phyloP scores from a whole-genome alignment of 2,888 invertebrate species.

The Scotopteryx bipunctaria region DNA sequence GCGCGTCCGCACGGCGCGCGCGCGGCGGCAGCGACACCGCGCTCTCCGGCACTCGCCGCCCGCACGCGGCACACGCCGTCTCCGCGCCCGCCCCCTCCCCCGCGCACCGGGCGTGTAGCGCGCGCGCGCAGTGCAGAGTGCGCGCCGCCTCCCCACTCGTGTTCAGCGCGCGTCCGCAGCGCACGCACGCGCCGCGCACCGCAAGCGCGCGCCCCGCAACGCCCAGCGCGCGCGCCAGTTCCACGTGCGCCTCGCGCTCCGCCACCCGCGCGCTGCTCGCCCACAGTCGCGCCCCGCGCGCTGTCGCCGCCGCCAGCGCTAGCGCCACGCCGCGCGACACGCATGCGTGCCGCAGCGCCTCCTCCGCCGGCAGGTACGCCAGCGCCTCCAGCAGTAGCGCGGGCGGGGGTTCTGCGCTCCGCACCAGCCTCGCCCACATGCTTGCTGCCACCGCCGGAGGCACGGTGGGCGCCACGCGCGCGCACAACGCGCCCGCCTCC shows the following conservation, averaged over 20 bases:
- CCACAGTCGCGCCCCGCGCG: constrained; percentile 47
- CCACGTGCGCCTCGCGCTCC: constrained; percentile 56
- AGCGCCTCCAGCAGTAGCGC: constrained; percentile 63
- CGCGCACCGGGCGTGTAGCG: constrained; percentile 60
- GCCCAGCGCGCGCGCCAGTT: constrained; percentile 57
- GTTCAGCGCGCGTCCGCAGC: constrained; percentile 57
- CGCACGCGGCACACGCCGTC: constrained; percentile 58
- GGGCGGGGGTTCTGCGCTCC: constrained; percentile 50
- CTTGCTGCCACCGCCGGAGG: constrained; percentile 52
- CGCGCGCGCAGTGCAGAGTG: constrained; percentile 67
- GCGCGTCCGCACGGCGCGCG: constrained; percentile 35
- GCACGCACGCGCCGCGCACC: constrained; percentile 62
- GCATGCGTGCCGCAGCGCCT: constrained; percentile 53
- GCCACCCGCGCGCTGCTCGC: constrained; percentile 47
- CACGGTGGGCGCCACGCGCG: constrained; percentile 55
- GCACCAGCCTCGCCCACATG: constrained; percentile 59
- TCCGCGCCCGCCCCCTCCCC: constrained; percentile 50
- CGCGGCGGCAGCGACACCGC: constrained; percentile 42
- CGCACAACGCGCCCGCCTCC: constrained; percentile 60
- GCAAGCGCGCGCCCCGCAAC: constrained; percentile 58
- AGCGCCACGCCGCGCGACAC: constrained; percentile 50
- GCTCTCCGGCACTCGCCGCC: constrained; percentile 46
- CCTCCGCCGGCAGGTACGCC: constrained; percentile 59
- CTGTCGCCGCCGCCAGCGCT: constrained; percentile 48
- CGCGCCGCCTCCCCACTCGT: constrained; percentile 44